phyloP scores from a whole-genome alignment of 2,113 vertebrate species.

The Merops nubicus region DNA sequence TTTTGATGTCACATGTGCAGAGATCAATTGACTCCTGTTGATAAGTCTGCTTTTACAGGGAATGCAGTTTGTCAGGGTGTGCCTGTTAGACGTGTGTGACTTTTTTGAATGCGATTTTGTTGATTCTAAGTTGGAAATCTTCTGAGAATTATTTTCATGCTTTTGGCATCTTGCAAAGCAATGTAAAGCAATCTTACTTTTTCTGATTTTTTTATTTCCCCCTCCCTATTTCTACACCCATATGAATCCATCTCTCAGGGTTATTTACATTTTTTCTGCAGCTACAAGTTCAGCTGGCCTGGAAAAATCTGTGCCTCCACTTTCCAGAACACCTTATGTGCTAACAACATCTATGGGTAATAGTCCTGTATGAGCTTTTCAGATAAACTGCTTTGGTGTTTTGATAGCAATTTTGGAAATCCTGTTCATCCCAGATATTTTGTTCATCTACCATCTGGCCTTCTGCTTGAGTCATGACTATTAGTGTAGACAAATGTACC shows the following conservation, averaged over 20 bases:
- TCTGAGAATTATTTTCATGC: not conserved
- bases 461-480: not conserved
- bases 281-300: not conserved
- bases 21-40: not conserved
- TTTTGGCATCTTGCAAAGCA: not conserved
- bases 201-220: not conserved
- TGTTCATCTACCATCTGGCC: not conserved
- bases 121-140: not conserved
- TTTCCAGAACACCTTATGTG: not conserved
- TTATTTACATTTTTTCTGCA: conserved; percentile 33
- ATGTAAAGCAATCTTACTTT: not conserved
- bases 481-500: not conserved
- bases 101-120: not conserved
- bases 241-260: not conserved
- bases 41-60: not conserved
- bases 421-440: not conserved
- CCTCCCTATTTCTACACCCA: not conserved
- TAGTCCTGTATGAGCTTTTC: not conserved
- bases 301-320: not conserved
- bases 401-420: not conserved
- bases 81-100: not conserved
- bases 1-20: not conserved
- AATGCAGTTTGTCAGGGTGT: not conserved
- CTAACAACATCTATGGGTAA: conserved; percentile 4
- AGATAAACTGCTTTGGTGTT: not conserved